Evolutionary conservation across 2,888 invertebrate genomes (phyloP).

Genomic region (Aplocera efformata): DNA sequence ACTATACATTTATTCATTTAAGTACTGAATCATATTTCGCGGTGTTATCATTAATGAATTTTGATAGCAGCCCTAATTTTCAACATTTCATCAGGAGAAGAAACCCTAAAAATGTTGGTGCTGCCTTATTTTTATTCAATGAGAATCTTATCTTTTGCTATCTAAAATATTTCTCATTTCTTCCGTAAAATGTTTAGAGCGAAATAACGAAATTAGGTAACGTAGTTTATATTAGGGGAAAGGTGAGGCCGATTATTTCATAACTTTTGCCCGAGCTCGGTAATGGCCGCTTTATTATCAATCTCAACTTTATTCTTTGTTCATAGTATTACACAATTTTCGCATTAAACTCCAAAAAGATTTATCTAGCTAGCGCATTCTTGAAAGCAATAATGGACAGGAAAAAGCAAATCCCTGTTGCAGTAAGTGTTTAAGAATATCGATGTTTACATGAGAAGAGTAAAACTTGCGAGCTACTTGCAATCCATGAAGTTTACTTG

Average conservation of each 20-base stretch:
- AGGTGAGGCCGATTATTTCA: conserved; percentile 3
- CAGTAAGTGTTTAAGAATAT: conserved; percentile 44
- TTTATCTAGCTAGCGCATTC: conserved; percentile 45
- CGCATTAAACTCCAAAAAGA: conserved; percentile 51
- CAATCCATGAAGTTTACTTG: conserved; percentile 4
- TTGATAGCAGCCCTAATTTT: too few species aligned
- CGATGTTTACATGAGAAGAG: conserved; percentile 36
- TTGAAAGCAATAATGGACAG: conserved; percentile 42
- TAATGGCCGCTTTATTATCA: conserved; percentile 20
- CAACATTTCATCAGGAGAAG: too few species aligned
- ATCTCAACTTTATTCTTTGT: conserved; percentile 23
- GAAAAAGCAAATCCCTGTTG: conserved; percentile 49
- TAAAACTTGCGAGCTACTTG: conserved; percentile 26
- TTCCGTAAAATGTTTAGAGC: too few species aligned
- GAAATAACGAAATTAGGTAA: conserved; percentile 2
- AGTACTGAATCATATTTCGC: too few species aligned
- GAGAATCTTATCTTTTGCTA: too few species aligned
- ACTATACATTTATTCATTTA: too few species aligned
- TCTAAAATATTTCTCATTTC: too few species aligned
- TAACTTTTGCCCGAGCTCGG: conserved; percentile 8
- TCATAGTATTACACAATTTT: conserved; percentile 45
- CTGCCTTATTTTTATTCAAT: too few species aligned
- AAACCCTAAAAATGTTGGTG: too few species aligned
- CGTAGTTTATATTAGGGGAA: not conserved
- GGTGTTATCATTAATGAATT: too few species aligned